Base-by-base conservation (phyloP, 2,888 invertebrate species). In the Cenopis cana region DNA sequence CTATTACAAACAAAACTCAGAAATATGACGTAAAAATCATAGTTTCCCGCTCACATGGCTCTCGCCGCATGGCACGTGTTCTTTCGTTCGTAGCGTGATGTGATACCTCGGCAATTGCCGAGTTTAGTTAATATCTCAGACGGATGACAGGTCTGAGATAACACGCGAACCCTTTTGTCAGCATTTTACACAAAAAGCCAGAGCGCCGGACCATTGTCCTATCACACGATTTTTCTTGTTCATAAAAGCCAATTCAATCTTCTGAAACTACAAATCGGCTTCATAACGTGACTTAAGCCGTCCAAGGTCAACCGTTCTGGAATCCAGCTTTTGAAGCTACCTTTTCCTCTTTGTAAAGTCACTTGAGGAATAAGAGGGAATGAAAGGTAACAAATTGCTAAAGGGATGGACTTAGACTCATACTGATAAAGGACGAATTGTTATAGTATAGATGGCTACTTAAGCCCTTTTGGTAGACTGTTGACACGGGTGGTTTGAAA, bases 321-420 rank as follows among this genome's bases (percentile, higher is more conserved):
- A 24, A 29, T 60, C 38, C 60, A 61, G 8, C 29, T 38, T 64
- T 64, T 64, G 64, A 64, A 54, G 38, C 18, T 36, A 50, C 52
- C 52, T 20, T 64, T 64, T 20, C 36, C 33, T 55, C 36, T 52
- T 54, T 54, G 38, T 38, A 38, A 64, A 54, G 36, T 54, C 64
- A 64, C 64, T 64, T 64, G 38, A 54, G 38, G 24, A 52, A 64
- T 38, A 52, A 52, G 36, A 50, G 18, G 33, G 61, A 62, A 62
- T 62, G 36, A 62, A 50, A 62, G 64, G 62, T 62, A 62, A 62
- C 54, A 64, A 64, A 64, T 52, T 24, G 20, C 38, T n/a, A 14
- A 52, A 36, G 36, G 38, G 38, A 36, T 20, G 50, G 62, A 62
- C 50, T 50, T n/a, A 20, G 14, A 36, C 33, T 18, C 33, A 18